These are phyloP conservation scores for Xyrichtys novacula DNA, from an alignment of 2,797 vertebrate genomes.

Conservation along the genomic window DNA sequence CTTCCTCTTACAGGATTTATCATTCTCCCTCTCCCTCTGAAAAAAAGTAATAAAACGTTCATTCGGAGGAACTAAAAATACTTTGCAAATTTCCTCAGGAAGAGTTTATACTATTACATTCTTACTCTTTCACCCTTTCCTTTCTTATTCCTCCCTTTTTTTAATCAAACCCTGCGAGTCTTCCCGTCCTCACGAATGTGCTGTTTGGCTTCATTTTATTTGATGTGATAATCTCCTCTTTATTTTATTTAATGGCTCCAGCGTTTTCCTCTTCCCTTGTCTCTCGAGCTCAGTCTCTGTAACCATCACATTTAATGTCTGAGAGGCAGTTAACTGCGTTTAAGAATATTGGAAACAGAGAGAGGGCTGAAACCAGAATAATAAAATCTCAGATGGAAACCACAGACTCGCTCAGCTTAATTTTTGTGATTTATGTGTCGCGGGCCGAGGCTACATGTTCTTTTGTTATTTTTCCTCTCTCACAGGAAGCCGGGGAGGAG, in stretches of 20 bases:
- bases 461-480: conserved; percentile 66
- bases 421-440: conserved; percentile 74
- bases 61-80: no score
- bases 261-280: conserved; percentile 59
- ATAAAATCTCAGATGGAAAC: conserved; percentile 84
- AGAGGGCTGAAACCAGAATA: conserved; percentile 81
- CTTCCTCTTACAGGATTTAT: no score
- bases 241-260: conserved; percentile 78
- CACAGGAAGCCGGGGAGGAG: conserved; percentile 12
- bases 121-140: background rate
- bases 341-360: conserved; percentile 84
- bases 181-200: background rate
- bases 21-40: no score
- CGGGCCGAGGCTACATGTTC: conserved; percentile 49
- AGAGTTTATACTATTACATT: background rate
- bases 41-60: no score
- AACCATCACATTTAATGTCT: conserved; percentile 74
- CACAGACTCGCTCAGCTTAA: conserved; percentile 75
- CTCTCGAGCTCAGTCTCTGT: conserved; percentile 63
- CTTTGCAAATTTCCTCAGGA: conserved; percentile 1
- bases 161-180: conserved; percentile 8
- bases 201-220: conserved; percentile 70
- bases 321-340: conserved; percentile 79
- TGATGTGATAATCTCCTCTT: conserved; percentile 79
- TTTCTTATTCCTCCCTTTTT: conserved; percentile 27